Evolutionary conservation across 2,113 vertebrate genomes (phyloP).

Genomic region (Chlorodrepanis virens): DNA sequence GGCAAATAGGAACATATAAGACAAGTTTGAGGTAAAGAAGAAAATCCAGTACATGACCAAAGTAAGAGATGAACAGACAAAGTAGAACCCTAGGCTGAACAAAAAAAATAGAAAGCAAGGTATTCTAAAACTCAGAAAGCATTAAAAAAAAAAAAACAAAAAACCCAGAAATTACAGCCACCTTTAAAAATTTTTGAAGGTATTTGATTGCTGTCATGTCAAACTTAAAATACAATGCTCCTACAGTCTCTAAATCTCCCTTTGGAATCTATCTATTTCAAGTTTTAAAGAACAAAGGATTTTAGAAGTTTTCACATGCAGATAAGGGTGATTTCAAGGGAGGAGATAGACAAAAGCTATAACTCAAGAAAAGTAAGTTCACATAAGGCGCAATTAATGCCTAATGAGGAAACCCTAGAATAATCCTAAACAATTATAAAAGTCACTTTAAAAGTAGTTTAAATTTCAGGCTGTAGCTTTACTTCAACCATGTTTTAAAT

Average conservation of each 20-base stretch:
- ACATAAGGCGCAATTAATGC: accelerated
- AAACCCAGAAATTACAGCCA: background rate
- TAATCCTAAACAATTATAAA: background rate
- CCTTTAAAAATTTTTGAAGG: background rate
- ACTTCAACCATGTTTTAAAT: background rate
- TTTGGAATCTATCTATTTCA: background rate
- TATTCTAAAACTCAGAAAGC: background rate
- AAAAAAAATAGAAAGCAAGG: background rate
- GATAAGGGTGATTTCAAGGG: background rate
- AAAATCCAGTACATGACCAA: background rate
- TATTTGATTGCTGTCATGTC: background rate
- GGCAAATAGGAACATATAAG: background rate
- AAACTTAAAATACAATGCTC: background rate
- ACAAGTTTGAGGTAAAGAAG: background rate
- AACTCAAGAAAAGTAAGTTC: background rate
- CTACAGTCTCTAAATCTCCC: background rate
- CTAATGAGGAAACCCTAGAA: background rate
- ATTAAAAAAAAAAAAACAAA: background rate
- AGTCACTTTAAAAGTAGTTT: background rate
- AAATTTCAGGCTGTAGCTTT: background rate
- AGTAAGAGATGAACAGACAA: background rate
- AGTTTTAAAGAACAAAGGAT: background rate
- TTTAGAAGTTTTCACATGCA: background rate
- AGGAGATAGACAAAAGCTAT: background rate
- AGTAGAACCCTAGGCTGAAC: background rate